Evolutionary conservation across 2,113 vertebrate genomes (phyloP).

Genomic region (Eleginops maclovinus): DNA sequence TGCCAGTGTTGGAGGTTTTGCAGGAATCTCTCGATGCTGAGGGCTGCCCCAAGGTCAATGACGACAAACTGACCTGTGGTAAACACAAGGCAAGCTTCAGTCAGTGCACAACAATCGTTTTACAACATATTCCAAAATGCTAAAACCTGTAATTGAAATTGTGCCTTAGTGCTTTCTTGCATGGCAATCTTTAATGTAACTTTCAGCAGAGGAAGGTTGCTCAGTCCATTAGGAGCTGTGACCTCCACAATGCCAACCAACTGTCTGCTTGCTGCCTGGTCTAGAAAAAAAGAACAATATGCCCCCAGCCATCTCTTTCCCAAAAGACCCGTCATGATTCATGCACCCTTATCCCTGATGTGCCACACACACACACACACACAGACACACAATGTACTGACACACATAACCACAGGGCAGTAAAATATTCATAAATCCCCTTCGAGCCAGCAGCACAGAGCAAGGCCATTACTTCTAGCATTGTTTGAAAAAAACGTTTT

Average conservation of each 20-base stretch:
- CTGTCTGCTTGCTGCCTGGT: slow-evolving; percentile 16
- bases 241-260: slow-evolving; percentile 60
- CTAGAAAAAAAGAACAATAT: slow-evolving; percentile 25
- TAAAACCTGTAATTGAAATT: neutral
- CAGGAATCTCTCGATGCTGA: neutral
- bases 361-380: slow-evolving; percentile 34
- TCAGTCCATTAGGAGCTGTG: slow-evolving; percentile 31
- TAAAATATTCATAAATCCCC: slow-evolving; percentile 67
- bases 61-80: neutral
- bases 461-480: slow-evolving; percentile 37
- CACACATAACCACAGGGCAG: slow-evolving; percentile 28
- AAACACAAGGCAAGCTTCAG: slow-evolving; percentile 12
- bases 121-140: neutral
- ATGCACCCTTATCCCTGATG: slow-evolving; percentile 41
- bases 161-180: neutral
- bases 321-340: slow-evolving; percentile 41
- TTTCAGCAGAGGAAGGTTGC: neutral
- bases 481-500: slow-evolving; percentile 31
- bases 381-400: slow-evolving; percentile 18
- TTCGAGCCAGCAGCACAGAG: slow-evolving; percentile 28
- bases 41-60: neutral
- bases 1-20: too few species aligned
- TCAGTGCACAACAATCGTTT: neutral
- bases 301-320: slow-evolving; percentile 25
- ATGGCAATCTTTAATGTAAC: neutral